A percentile compares a stretch with the other conserved stretches of the same genome.
Evolutionary conservation across 2,888 invertebrate species (phyloP).

Genomic region (Odontothrips loti): DNA sequence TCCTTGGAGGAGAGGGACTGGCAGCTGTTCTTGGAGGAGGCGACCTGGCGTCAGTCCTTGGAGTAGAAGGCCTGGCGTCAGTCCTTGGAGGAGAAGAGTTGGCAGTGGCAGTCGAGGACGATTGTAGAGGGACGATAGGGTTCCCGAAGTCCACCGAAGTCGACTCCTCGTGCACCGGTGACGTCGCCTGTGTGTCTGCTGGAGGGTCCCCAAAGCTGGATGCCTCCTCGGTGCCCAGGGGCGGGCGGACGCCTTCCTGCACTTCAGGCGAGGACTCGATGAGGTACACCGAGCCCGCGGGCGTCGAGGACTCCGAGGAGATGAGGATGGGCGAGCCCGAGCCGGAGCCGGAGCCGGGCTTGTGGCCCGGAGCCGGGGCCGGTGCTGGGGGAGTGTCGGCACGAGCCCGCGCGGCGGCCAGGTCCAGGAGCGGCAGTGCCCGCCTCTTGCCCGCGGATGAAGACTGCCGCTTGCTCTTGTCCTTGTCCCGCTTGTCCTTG

Average conservation of each 20-base stretch:
- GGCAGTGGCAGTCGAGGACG: no score
- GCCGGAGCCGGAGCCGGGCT: no score
- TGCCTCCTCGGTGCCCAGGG: not conserved
- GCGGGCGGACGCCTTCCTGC: not conserved
- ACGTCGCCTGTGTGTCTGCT: not conserved
- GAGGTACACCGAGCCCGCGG: not conserved
- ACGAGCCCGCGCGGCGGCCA: not conserved
- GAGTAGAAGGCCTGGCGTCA: no score
- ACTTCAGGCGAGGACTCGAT: not conserved
- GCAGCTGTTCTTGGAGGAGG: no score
- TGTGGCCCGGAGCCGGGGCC: no score
- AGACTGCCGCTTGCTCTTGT: not conserved
- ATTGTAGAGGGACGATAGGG: no score
- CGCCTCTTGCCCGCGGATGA: not conserved
- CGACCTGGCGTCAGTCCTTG: no score
- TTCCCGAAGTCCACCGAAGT: no score
- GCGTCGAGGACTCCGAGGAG: not conserved
- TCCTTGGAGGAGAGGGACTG: no score
- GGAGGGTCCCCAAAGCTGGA: not conserved
- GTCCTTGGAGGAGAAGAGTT: no score
- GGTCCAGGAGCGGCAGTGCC: not conserved
- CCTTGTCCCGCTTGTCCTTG: conserved; percentile 2
- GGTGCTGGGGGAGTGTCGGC: not conserved
- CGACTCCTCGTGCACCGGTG: not conserved
- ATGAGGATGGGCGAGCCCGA: not conserved